Percentiles rank a stretch among this genome's conserved stretches.
Conservation (phyloP, 2,113 vertebrate genomes). For the Halcyon malimbica region DNA sequence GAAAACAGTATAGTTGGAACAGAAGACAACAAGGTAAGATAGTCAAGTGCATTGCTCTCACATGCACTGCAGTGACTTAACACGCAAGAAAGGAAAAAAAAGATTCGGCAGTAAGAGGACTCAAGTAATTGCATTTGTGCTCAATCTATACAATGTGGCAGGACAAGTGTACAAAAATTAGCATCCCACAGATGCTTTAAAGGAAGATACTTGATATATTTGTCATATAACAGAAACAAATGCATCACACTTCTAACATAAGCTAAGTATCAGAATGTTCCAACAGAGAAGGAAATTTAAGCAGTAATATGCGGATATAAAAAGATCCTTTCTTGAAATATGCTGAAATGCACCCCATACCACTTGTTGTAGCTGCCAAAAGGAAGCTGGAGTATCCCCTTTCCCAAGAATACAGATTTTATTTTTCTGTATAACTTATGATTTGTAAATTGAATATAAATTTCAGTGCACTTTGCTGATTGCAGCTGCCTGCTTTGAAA, state of each 20-base stretch:
- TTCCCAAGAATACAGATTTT: background rate
- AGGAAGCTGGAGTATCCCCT: background rate
- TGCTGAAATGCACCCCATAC: background rate
- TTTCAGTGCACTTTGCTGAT: conserved; percentile 43
- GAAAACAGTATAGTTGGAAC: background rate
- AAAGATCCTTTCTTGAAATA: background rate
- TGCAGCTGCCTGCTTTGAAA: conserved; percentile 33
- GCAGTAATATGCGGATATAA: background rate
- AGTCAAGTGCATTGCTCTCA: background rate
- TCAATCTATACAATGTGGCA: background rate
- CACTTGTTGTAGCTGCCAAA: background rate
- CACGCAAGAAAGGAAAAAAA: background rate
- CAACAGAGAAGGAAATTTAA: background rate
- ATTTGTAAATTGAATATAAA: conserved; percentile 25
- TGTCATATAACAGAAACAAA: background rate
- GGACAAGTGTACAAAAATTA: background rate
- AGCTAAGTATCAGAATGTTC: accelerated
- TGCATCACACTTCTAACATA: background rate
- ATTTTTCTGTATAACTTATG: background rate
- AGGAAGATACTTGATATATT: background rate
- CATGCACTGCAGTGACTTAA: background rate
- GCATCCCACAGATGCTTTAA: background rate
- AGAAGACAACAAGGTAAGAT: background rate
- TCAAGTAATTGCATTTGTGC: background rate
- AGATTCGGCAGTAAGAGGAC: background rate